Conservation (phyloP, 2,888 invertebrate genomes). For the Synergus gifuensis region DNA sequence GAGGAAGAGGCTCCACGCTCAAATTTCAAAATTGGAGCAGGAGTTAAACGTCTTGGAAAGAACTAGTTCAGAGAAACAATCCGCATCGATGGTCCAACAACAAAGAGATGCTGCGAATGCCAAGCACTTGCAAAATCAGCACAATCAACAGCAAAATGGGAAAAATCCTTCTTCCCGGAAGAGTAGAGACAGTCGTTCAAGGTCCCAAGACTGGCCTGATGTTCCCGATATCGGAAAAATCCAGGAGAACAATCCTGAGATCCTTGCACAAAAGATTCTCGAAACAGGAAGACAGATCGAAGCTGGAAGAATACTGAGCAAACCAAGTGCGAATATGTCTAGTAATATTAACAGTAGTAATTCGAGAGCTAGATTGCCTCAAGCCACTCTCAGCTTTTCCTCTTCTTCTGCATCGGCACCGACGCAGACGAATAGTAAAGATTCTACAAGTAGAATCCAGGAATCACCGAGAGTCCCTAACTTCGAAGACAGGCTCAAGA, state of each 20-base stretch:
- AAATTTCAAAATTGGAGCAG: constrained; percentile 87
- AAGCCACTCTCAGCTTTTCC: constrained; percentile 73
- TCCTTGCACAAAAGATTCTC: constrained; percentile 92
- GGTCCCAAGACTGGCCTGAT: constrained; percentile 95
- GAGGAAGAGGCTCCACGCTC: constrained; percentile 90
- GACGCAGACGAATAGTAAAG: constrained; percentile 60
- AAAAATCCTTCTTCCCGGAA: constrained; percentile 80
- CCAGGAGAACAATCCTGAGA: constrained; percentile 94
- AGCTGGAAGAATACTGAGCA: constrained; percentile 83
- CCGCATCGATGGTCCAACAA: constrained; percentile 77
- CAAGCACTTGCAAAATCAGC: constrained; percentile 63
- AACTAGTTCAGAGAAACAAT: constrained; percentile 83
- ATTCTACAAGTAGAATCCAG: constrained; percentile 80
- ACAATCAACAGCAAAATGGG: constrained; percentile 62
- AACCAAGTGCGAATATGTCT: constrained; percentile 58
- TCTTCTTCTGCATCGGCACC: constrained; percentile 61
- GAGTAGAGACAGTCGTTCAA: constrained; percentile 85
- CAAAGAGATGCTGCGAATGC: constrained; percentile 71
- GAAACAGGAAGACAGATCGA: constrained; percentile 94
- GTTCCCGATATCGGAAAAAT: constrained; percentile 94
- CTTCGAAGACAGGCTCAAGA: constrained; percentile 88
- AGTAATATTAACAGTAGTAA: constrained; percentile 46
- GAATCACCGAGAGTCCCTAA: constrained; percentile 92
- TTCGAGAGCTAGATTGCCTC: constrained; percentile 71
- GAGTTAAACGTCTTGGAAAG: constrained; percentile 89